Conservation (phyloP, 2,113 vertebrate species). For the Notechis scutatus region DNA sequence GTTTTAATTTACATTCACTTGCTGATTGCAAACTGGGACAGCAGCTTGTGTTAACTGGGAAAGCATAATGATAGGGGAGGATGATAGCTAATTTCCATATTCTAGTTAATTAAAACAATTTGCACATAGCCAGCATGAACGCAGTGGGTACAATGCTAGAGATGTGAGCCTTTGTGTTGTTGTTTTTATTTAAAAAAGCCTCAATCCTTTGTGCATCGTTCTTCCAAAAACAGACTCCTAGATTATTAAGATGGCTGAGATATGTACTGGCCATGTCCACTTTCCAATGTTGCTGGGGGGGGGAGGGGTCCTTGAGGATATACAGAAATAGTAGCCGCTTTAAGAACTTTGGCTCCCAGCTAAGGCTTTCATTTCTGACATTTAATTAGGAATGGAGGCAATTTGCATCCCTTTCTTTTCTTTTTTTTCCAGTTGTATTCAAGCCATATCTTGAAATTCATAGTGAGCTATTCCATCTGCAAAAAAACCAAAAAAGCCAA, state of each 20-base stretch:
- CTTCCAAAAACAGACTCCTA: not conserved
- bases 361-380: not conserved
- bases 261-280: not conserved
- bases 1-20: slow-evolving; percentile 60
- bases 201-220: not conserved
- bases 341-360: not conserved
- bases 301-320: no score
- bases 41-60: not conserved
- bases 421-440: not conserved
- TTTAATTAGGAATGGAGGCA: not conserved
- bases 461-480: not conserved
- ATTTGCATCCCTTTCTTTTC: no score
- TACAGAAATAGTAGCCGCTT: not conserved
- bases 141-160: not conserved
- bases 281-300: not conserved
- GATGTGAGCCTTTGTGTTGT: not conserved
- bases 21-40: slow-evolving; percentile 19
- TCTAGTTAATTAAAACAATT: not conserved
- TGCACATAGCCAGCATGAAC: not conserved
- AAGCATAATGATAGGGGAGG: slow-evolving; percentile 9
- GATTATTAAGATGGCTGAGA: not conserved
- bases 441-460: not conserved
- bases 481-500: not conserved
- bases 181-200: not conserved
- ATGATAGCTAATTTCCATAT: not conserved